phyloP scores from a whole-genome alignment of 2,888 invertebrate species.

The Argynnis bischoffii region DNA sequence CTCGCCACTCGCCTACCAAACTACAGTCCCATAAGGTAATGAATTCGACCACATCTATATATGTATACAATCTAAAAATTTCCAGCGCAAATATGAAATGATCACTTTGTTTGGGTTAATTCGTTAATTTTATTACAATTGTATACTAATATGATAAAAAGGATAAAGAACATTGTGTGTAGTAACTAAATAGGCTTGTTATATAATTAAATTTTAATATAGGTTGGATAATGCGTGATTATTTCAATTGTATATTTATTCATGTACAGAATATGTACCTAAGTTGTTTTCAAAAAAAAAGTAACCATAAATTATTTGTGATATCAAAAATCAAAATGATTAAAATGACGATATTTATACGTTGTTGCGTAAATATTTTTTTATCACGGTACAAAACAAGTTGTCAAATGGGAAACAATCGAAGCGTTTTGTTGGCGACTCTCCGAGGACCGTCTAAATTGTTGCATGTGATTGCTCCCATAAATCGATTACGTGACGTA shows the following conservation, averaged over 20 bases:
- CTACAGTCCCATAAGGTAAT: slow-evolving; percentile 70
- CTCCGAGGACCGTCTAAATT: slow-evolving; percentile 41
- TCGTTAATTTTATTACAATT: background rate
- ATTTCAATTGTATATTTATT: too few species aligned
- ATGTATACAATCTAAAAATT: slow-evolving; percentile 70
- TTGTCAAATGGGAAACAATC: slow-evolving; percentile 64
- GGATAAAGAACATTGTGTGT: too few species aligned
- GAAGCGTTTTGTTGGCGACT: slow-evolving; percentile 51
- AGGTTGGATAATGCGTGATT: too few species aligned
- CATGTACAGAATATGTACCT: too few species aligned
- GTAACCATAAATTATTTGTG: too few species aligned
- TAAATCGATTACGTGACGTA: slow-evolving; percentile 41
- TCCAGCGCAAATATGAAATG: slow-evolving; percentile 62
- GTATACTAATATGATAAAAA: background rate
- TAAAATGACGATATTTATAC: background rate
- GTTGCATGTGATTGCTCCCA: slow-evolving; percentile 38
- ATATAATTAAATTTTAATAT: too few species aligned
- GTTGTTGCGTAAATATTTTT: slow-evolving; percentile 4
- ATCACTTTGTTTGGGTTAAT: slow-evolving; percentile 16
- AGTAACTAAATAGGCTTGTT: too few species aligned
- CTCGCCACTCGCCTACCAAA: slow-evolving; percentile 46
- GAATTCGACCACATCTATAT: slow-evolving; percentile 72
- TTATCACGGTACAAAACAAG: slow-evolving; percentile 49
- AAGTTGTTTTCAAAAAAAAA: too few species aligned
- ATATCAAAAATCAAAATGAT: background rate